A percentile compares a stretch with the other conserved stretches of the same genome.
phyloP scores from a whole-genome alignment of 2,888 invertebrate species.

The Caenorhabditis imperialis region DNA sequence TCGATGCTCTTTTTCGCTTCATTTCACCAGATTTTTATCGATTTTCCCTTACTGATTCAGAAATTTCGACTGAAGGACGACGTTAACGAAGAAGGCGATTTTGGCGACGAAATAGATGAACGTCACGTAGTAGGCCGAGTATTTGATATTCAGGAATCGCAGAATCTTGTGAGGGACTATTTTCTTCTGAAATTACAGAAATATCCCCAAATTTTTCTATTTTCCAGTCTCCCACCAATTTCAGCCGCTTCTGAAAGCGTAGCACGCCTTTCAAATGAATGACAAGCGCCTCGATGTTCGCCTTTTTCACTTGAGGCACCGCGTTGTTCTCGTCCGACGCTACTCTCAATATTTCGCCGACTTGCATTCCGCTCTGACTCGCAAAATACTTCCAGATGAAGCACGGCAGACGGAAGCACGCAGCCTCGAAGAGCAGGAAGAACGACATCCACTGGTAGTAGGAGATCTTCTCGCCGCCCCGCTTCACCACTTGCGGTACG shows the following conservation, averaged over 20 bases:
- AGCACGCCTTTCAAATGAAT: conserved; percentile 75
- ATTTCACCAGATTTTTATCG: background rate
- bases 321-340: conserved; percentile 74
- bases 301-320: conserved; percentile 74
- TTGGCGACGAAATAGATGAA: conserved; percentile 74
- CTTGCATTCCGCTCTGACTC: conserved; percentile 75
- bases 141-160: conserved; percentile 71
- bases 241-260: conserved; percentile 74
- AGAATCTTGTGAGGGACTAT: conserved; percentile 70
- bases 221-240: conserved; percentile 57
- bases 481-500: conserved; percentile 42
- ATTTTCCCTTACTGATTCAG: conserved; percentile 56
- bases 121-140: conserved; percentile 70
- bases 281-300: conserved; percentile 71
- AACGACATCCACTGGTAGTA: conserved; percentile 75
- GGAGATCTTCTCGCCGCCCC: conserved; percentile 56
- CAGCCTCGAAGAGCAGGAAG: conserved; percentile 75
- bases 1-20: no score
- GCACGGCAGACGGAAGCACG: conserved; percentile 74
- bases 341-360: conserved; percentile 75
- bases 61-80: conserved; percentile 63
- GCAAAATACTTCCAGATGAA: conserved; percentile 77
- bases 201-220: background rate
- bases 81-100: conserved; percentile 68
- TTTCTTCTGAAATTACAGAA: conserved; percentile 62